Evolutionary conservation across 2,888 invertebrate genomes (phyloP).

Genomic region (Scaptomyza parva): DNA sequence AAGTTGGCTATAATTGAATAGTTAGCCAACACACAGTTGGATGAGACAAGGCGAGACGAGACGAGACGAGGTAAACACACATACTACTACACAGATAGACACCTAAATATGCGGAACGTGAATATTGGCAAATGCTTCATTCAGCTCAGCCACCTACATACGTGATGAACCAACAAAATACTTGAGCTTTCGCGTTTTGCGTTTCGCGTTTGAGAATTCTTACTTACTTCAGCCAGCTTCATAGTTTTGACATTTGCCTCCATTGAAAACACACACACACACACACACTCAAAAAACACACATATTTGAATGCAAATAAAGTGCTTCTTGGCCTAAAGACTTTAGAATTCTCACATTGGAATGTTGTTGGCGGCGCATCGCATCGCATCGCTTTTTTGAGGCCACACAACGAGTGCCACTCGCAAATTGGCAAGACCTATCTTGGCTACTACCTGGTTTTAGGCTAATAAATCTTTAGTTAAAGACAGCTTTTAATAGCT

Average conservation of each 20-base stretch:
- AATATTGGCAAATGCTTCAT: constrained; percentile 49
- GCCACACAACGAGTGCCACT: constrained; percentile 26
- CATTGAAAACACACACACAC: constrained; percentile 39
- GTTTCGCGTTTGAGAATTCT: constrained; percentile 33
- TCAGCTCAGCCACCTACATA: background rate
- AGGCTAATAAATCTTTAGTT: too few species aligned
- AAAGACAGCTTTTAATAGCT: background rate
- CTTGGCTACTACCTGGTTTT: too few species aligned
- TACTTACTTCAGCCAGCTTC: constrained; percentile 40
- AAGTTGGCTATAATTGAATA: constrained; percentile 39
- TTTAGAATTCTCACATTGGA: constrained; percentile 31
- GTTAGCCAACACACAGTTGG: constrained; percentile 35
- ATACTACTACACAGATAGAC: too few species aligned
- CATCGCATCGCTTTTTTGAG: too few species aligned
- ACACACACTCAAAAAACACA: constrained; percentile 4
- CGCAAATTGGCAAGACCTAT: background rate
- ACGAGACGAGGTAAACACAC: constrained; percentile 1
- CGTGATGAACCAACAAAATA: constrained; percentile 51
- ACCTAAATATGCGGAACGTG: constrained; percentile 47
- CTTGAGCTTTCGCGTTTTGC: too few species aligned
- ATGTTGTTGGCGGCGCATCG: too few species aligned
- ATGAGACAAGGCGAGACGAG: constrained; percentile 7
- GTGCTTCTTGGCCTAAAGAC: constrained; percentile 28
- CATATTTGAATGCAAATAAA: constrained; percentile 38
- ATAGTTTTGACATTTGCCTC: constrained; percentile 53